Percentiles rank a stretch among this genome's conserved stretches.
Evolutionary conservation across 2,888 invertebrate genomes (phyloP).

Genomic region (Shargacucullia verbasci): DNA sequence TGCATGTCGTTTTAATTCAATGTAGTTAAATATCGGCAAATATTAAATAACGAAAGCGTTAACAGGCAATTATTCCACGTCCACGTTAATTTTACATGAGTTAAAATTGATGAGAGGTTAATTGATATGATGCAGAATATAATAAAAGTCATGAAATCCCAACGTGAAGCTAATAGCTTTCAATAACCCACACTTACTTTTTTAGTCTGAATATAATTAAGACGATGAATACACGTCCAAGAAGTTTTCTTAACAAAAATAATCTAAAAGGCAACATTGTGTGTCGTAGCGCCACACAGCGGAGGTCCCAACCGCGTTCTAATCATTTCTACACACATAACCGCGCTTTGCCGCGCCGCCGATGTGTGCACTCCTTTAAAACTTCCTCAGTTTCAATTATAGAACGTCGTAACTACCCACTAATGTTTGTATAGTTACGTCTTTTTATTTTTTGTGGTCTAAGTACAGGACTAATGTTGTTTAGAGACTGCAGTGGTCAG

Average conservation of each 20-base stretch:
- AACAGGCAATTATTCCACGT: constrained; percentile 19
- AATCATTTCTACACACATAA: constrained; percentile 81
- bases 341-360: constrained; percentile 76
- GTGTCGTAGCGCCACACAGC: constrained; percentile 79
- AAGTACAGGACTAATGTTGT: constrained; percentile 75
- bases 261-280: constrained; percentile 60
- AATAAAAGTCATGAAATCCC: too few species aligned
- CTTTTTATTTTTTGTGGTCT: constrained; percentile 58
- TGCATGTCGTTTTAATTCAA: too few species aligned
- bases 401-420: constrained; percentile 62
- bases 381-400: constrained; percentile 49
- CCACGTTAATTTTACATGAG: constrained; percentile 14
- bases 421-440: constrained; percentile 47
- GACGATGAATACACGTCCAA: constrained; percentile 32
- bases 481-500: constrained; percentile 74
- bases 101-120: constrained; percentile 38
- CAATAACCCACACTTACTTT: neutral
- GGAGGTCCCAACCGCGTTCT: constrained; percentile 79
- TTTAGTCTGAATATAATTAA: constrained; percentile 3
- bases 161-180: neutral
- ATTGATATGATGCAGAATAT: constrained; percentile 21
- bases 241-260: constrained; percentile 57
- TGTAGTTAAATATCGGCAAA: constrained; percentile 1
- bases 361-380: constrained; percentile 77
- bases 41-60: constrained; percentile 18